Evolutionary conservation across 2,797 vertebrate genomes (phyloP).

Genomic region (Myotis findleyi): DNA sequence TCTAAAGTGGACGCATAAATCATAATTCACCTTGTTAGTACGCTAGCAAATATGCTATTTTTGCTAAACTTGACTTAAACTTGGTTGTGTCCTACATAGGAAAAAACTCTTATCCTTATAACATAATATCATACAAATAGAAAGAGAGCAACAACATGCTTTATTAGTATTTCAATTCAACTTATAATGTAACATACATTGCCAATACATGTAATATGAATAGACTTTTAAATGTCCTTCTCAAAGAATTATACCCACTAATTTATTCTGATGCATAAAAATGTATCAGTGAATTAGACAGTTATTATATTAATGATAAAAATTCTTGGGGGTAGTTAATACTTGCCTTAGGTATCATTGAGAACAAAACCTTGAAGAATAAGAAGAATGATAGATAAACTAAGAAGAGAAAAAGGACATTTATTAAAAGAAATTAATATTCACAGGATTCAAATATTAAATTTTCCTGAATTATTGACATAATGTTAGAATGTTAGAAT

Average conservation of each 20-base stretch:
- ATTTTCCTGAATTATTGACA: neutral
- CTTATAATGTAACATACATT: neutral
- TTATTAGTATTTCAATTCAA: neutral
- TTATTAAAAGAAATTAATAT: neutral
- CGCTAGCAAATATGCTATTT: neutral
- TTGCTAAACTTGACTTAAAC: slow-evolving; percentile 1
- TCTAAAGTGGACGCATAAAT: neutral
- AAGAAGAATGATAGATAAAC: neutral
- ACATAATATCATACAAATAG: neutral
- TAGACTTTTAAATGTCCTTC: neutral
- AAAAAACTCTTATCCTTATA: neutral
- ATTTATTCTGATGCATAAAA: neutral
- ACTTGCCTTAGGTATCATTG: neutral
- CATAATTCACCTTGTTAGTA: neutral
- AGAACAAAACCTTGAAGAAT: neutral
- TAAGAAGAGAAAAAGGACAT: neutral
- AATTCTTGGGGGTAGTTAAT: neutral
- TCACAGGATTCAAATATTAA: neutral
- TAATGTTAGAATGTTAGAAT: neutral
- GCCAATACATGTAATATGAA: neutral
- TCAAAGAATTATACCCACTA: neutral
- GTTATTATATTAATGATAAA: neutral
- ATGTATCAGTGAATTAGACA: neutral
- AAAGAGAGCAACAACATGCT: neutral
- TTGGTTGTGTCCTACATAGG: neutral